Evolutionary conservation across 1,140 invertebrate species (phyloP), one percentile per base, ranked within the genome.

Genomic region (Euglossa dilemma): DNA sequence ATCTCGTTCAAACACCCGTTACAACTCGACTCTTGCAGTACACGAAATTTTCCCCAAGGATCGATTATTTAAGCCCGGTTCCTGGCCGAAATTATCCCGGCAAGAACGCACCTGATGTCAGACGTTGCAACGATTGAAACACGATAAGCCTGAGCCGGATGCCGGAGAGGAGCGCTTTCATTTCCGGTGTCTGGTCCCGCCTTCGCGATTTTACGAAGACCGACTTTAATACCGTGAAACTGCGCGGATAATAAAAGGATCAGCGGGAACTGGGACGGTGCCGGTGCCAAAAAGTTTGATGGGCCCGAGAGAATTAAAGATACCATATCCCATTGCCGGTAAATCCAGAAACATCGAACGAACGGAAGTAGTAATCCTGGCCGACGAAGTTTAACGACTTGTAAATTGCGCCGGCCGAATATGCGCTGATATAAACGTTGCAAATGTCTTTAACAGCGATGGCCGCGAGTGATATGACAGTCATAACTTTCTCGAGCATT

Each of bases 271-370:
- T 82, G 45, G 80, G 28, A 59, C 80, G 64, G 59, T n/a, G 73
- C 50, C 45, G 23, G 80, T 82, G 80, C 80, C 80, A 82, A 82
- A 82, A 82, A 82, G 80, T 82, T 82, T 76, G 80, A 82, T 67
- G 73, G 63, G 14, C 43, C 64, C 23, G 61, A 45, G 72, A 12
- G 52, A 74, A 45, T 64, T n/a, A 67, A 82, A 82, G 72, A 76
- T 67, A 67, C 52, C 50, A 45, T 73, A 66, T 73, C 25, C 61
- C 72, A 23, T 28, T 14, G 50, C n/a, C 36, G 18, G 61, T 47
- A 76, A 82, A 82, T 82, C 73, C 80, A 18, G 76, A 82, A 76
- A 63, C 70, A 74, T 54, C 9, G 25, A 18, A 50, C 45, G 6
- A 61, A 52, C 28, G n/a, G 43, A 56, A 20, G 16, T 28, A 43